phyloP scores from a whole-genome alignment of 2,113 vertebrate genomes.

The Phodopus roborovskii region DNA sequence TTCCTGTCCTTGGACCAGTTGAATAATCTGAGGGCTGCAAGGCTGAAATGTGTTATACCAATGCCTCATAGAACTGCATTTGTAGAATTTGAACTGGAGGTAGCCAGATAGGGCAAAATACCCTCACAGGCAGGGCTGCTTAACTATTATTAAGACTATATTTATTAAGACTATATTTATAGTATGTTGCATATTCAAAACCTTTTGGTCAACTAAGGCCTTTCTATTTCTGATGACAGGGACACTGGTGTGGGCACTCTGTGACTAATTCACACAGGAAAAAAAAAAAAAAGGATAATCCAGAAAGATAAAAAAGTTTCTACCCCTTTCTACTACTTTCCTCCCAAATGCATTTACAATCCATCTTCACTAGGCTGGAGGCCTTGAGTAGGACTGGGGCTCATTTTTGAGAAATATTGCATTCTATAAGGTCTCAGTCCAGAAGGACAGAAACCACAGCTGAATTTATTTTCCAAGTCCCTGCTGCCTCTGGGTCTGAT shows the following conservation, averaged over 20 bases:
- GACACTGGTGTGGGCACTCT: not conserved
- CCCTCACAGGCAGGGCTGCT: not conserved
- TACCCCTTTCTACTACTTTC: not conserved
- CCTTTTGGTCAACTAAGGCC: not conserved
- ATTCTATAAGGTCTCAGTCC: conserved; percentile 52
- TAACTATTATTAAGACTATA: not conserved
- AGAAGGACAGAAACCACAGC: conserved; percentile 52
- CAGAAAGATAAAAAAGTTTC: not conserved
- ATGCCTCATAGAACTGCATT: not conserved
- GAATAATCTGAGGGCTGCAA: not conserved
- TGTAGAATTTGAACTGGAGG: not conserved
- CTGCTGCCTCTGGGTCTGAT: not conserved
- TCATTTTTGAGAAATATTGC: conserved; percentile 68
- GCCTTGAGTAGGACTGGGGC: not conserved
- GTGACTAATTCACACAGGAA: not conserved
- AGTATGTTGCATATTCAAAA: not conserved
- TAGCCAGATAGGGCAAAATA: not conserved
- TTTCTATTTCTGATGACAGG: not conserved
- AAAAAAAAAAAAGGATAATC: not conserved
- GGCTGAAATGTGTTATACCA: not conserved
- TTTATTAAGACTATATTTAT: not conserved
- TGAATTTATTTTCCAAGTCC: conserved; percentile 60
- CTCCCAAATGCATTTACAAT: not conserved
- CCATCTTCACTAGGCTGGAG: conserved; percentile 35
- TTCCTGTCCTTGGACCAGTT: not conserved